Conservation (phyloP, 2,113 vertebrate species). For the Leucopsar rothschildi region DNA sequence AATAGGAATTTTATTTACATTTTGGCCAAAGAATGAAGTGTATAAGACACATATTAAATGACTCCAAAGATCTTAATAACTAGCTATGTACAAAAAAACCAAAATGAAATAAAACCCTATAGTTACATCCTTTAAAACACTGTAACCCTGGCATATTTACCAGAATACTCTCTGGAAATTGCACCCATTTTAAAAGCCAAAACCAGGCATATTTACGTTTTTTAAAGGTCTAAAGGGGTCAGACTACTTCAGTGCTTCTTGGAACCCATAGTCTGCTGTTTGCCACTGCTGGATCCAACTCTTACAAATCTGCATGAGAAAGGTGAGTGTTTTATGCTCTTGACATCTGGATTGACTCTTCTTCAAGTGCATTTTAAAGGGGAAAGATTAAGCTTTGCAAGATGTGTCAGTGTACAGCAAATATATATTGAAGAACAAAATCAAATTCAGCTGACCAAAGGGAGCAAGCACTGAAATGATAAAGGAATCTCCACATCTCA, state of each 20-base stretch:
- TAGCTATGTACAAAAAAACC: neutral
- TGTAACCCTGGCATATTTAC: neutral
- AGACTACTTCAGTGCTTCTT: neutral
- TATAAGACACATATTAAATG: neutral
- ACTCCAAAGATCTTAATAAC: neutral
- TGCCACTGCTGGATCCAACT: neutral
- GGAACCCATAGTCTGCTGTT: neutral
- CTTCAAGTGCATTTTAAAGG: neutral
- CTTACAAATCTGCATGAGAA: neutral
- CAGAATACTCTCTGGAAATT: neutral
- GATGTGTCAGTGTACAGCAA: neutral
- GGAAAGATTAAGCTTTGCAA: neutral
- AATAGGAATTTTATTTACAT: neutral
- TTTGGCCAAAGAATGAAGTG: neutral
- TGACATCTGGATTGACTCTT: neutral
- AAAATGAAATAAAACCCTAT: neutral
- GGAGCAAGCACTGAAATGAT: neutral
- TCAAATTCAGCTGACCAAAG: neutral
- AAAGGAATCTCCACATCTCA: neutral
- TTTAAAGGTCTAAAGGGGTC: neutral
- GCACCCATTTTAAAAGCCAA: neutral
- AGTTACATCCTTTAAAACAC: neutral
- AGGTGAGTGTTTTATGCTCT: neutral
- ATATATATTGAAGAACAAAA: neutral
- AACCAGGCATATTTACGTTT: neutral